Conservation (phyloP, 2,888 invertebrate species). For the Geotrupes spiniger region DNA sequence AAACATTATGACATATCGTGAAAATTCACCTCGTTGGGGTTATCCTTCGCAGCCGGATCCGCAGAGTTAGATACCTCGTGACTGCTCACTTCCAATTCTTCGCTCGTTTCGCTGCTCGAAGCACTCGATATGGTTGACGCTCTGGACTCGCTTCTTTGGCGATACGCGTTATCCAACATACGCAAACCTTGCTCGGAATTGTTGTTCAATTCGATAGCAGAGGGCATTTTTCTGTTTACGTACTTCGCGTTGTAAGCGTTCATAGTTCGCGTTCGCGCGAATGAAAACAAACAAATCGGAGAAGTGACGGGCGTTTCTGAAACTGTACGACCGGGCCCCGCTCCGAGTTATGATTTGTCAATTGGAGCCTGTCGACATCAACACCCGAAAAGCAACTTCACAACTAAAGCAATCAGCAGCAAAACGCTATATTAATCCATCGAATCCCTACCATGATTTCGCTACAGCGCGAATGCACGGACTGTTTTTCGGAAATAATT, state of each 20-base stretch:
- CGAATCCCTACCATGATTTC: slow-evolving; percentile 1
- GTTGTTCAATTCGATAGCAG: slow-evolving; percentile 27
- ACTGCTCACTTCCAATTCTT: slow-evolving; percentile 29
- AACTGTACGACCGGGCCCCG: no score
- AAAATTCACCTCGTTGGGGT: no score
- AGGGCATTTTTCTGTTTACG: slow-evolving; percentile 18
- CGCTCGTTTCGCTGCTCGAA: slow-evolving; percentile 37
- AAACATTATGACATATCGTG: no score
- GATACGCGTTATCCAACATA: slow-evolving; percentile 19
- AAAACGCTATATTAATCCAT: slow-evolving; percentile 6
- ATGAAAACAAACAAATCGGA: background rate
- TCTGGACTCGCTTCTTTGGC: slow-evolving; percentile 27
- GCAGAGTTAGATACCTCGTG: background rate
- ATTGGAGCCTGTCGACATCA: background rate
- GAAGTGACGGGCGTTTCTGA: no score
- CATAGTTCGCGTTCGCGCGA: background rate
- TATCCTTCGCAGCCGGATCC: no score
- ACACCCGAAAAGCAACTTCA: slow-evolving; percentile 1
- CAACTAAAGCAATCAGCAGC: slow-evolving; percentile 5
- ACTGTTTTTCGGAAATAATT: background rate
- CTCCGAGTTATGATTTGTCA: no score
- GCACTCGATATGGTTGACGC: slow-evolving; percentile 35
- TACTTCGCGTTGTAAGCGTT: slow-evolving; percentile 2
- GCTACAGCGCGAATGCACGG: background rate
- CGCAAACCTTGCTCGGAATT: slow-evolving; percentile 26